Base-by-base conservation (phyloP, 2,797 vertebrate genomes). In the Octomys mimax region DNA sequence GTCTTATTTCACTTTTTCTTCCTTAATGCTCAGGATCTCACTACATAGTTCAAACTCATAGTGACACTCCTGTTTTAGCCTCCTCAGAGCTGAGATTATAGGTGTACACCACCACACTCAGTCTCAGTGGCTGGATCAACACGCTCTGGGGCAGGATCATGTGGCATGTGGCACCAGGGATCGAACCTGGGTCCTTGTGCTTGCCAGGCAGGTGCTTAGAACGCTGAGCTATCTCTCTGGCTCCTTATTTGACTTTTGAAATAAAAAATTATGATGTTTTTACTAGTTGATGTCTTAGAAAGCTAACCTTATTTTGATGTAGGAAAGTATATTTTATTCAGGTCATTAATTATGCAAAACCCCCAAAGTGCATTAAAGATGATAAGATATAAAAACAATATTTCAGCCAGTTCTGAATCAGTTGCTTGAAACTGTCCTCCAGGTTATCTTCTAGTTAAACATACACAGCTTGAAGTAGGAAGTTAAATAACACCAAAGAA, bases 401-500 rank as follows among this genome's bases (percentile, higher is more conserved):
- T 54, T 79, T 96, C 10, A 84, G 19, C 2, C 28, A 94, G 77
- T 3, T 71, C 39, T 5, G 93, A 57, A 1, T 89, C 36, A 82
- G 18, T 88, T 79, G 9, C 24, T 82, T 4, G 10, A 75, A 92
- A 9, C 16, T 71, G 3, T 83, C 18, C 49, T 68, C 5, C 26
- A 49, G 18, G 6, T 46, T 73, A 81, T n/a, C 14, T 33, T 14
- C 26, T 61, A 57, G 19, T 73, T 86, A 95, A 94, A 71, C 68
- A 85, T 18, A 62, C 0, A 18, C 2, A 64, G 14, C 73, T 73
- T 93, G 33, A 96, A 95, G 28, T 71, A 7, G 24, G 57, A 93
- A 95, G 92, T 70, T 77, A 80, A 92, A 94, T n/a, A 95, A 28
- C 49, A 28, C 2, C 42, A 13, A 89, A 85, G 21, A 85, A 79